Conservation (phyloP, 2,888 invertebrate species). For the Griposia aprilina region DNA sequence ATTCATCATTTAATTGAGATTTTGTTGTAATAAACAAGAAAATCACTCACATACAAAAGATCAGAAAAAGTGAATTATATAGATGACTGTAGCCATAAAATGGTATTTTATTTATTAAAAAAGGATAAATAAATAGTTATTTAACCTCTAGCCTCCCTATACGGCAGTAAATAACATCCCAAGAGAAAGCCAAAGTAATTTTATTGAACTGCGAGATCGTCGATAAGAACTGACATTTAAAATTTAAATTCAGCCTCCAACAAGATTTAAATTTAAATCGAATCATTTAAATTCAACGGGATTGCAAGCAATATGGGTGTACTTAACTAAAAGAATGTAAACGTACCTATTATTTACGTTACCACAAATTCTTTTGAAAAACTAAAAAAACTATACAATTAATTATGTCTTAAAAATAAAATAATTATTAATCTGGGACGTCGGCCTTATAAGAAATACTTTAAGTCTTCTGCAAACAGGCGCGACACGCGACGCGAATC, state of each 20-base stretch:
- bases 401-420: not conserved
- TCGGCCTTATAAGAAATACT: not conserved
- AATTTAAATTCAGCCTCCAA: conserved; percentile 35
- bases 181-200: not conserved
- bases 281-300: conserved; percentile 13
- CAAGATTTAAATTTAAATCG: conserved; percentile 34
- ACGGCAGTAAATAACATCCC: not conserved
- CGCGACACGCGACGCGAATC: too few relatives aligned
- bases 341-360: too few relatives aligned
- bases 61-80: not conserved
- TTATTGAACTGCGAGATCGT: conserved; percentile 7
- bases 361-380: not conserved
- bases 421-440: not conserved
- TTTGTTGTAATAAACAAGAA: not conserved
- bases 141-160: not conserved
- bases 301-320: conserved; percentile 2
- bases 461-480: too few relatives aligned
- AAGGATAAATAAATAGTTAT: not conserved
- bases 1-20: not conserved
- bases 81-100: not conserved
- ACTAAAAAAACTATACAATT: not conserved
- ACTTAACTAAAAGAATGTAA: not conserved
- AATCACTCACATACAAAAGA: not conserved
- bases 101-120: not conserved
- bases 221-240: conserved; percentile 22